Base-by-base conservation (phyloP, 2,797 vertebrate genomes). In the Phoebastria nigripes region DNA sequence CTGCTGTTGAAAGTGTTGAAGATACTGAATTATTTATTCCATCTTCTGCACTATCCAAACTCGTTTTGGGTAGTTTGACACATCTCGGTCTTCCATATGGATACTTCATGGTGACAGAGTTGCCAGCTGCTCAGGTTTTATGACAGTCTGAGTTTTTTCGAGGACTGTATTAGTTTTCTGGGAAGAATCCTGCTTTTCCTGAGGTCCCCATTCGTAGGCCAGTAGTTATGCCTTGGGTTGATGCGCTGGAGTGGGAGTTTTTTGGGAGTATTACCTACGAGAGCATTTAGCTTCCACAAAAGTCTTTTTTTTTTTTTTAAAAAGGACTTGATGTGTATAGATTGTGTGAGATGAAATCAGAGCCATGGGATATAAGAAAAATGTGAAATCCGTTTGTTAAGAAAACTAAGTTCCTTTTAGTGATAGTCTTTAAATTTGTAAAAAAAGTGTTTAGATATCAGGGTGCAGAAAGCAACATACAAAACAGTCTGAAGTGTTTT, bases 1-100 rank as follows among this genome's bases (percentile, higher is more conserved):
- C 98, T 98, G 98, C 98, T 98, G 98, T 98, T 98, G 97, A 97
- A 98, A 98, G 98, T 98, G 98, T 98, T 97, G 98, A 98, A 91
- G 97, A 98, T 98, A 98, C 98, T 98, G 98, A 98, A 98, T 98
- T 98, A 98, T 98, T 98, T 98, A 98, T 98, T 98, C 97, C 97
- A 96, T 98, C 98, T 98, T 97, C 97, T 98, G 92, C 97, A 97
- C 97, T 97, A 97, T 98, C 98, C 98, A 98, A 98, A 98, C 97
- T 97, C 97, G 51, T 98, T 98, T 98, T 97, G 98, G 98, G 97
- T 98, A 97, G 98, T 98, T 98, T 98, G 98, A 98, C 98, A 98
- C 98, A 98, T 98, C 97, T 98, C 97, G 97, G 97, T 98, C 97
- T 98, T 98, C 98, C 98, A 98, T 98, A 98, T 98, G 98, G 98